phyloP scores from a whole-genome alignment of 2,888 invertebrate genomes.

The Meiosimyza decipiens region DNA sequence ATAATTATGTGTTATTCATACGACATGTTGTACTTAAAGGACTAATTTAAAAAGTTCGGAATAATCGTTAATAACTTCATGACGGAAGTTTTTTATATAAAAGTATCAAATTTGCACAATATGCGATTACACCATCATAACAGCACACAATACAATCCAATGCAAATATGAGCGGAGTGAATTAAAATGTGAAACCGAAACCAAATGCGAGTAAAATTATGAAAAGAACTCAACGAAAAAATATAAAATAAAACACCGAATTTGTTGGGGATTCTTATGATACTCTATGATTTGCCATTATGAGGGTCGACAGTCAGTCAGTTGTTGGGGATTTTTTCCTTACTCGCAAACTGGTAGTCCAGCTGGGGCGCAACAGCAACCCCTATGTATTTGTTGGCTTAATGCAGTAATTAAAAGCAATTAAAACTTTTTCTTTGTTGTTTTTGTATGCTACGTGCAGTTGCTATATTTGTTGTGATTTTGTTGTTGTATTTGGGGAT shows the following conservation, averaged over 20 bases:
- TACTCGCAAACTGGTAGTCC: neutral
- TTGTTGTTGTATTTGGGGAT: neutral
- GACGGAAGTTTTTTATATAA: too few species aligned
- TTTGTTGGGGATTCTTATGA: neutral
- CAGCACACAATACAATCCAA: too few species aligned
- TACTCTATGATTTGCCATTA: conserved; percentile 11
- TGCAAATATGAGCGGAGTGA: conserved; percentile 3
- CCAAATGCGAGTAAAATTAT: conserved; percentile 7
- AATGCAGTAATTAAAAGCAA: conserved; percentile 34
- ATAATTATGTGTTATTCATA: too few species aligned
- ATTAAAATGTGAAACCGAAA: conserved; percentile 1
- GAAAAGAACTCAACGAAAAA: neutral
- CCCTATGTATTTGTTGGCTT: conserved; percentile 21
- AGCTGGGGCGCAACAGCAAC: neutral
- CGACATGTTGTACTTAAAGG: too few species aligned
- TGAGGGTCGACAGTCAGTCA: neutral
- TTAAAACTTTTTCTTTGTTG: conserved; percentile 28
- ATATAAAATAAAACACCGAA: too few species aligned
- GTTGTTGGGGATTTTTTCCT: too few species aligned
- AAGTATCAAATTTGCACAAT: too few species aligned
- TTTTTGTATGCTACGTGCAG: neutral
- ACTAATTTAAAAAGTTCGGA: too few species aligned
- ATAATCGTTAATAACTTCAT: too few species aligned
- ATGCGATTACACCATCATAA: too few species aligned
- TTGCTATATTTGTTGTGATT: neutral